A percentile compares a stretch with the other conserved stretches of the same genome.
Conservation (phyloP, 2,888 invertebrate species). For the Cataglyphis cursor region DNA sequence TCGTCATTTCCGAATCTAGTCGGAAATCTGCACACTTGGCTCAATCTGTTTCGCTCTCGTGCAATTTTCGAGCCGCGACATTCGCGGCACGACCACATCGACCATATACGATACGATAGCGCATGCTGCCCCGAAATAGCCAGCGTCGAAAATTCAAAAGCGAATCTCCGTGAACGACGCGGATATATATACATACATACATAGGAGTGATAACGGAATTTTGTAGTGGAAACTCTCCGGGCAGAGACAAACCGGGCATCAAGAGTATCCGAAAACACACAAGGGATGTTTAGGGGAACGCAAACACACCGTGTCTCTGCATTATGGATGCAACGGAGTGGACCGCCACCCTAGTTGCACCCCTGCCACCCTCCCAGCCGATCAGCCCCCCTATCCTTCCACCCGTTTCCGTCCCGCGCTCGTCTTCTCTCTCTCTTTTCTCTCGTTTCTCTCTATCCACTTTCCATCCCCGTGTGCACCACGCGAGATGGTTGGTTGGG, state of each 20-base stretch:
- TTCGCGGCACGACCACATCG: constrained; percentile 39
- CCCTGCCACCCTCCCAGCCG: constrained; percentile 31
- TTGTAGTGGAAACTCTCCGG: constrained; percentile 70
- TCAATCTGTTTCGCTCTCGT: constrained; percentile 6
- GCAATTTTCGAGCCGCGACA: constrained; percentile 11
- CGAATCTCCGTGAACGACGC: constrained; percentile 65
- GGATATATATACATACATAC: constrained; percentile 50
- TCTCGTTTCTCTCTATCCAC: constrained; percentile 55
- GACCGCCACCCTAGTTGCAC: constrained; percentile 77
- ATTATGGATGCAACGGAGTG: constrained; percentile 86
- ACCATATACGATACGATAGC: background rate
- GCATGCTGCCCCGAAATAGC: constrained; percentile 35
- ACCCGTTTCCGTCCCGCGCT: constrained; percentile 56
- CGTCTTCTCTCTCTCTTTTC: constrained; percentile 51
- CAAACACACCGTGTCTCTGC: constrained; percentile 83
- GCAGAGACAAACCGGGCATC: constrained; percentile 81
- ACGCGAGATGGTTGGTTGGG: constrained; percentile 77
- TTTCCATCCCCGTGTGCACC: constrained; percentile 72
- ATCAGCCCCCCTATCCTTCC: constrained; percentile 36
- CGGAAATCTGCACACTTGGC: background rate
- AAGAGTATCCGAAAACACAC: constrained; percentile 81
- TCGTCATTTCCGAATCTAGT: background rate
- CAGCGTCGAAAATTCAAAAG: constrained; percentile 67
- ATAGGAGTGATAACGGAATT: constrained; percentile 71
- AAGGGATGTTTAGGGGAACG: constrained; percentile 83